phyloP scores from a whole-genome alignment of 2,113 vertebrate species.

The Aphelocoma coerulescens region DNA sequence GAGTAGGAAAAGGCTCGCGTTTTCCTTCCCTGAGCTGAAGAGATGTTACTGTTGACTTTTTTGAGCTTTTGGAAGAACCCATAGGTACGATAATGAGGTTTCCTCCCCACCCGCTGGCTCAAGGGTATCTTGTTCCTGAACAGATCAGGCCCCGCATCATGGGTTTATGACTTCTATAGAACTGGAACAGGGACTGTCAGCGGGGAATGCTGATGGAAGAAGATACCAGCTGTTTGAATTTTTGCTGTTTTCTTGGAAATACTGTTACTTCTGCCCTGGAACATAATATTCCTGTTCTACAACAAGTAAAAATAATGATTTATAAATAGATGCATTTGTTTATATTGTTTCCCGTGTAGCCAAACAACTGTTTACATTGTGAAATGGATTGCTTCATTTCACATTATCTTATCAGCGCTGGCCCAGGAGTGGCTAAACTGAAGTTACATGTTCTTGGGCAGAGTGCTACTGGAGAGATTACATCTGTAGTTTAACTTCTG shows the following conservation, averaged over 20 bases:
- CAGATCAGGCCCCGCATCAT: not conserved
- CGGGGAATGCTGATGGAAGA: not conserved
- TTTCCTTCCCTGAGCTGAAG: not conserved
- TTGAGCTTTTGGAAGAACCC: not conserved
- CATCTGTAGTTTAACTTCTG: not conserved
- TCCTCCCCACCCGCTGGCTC: rapidly evolving
- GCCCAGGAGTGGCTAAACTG: not conserved
- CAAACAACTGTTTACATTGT: not conserved
- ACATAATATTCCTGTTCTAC: not conserved
- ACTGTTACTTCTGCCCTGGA: not conserved
- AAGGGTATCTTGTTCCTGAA: not conserved
- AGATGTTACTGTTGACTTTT: not conserved
- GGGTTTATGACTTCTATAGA: not conserved
- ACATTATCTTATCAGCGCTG: not conserved
- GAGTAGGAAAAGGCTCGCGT: not conserved
- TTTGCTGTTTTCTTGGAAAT: not conserved
- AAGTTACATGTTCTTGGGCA: not conserved
- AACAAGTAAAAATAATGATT: not conserved
- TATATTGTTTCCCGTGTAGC: not conserved
- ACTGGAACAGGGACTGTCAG: not conserved
- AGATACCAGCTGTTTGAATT: not conserved
- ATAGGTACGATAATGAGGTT: rapidly evolving
- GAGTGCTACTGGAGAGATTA: not conserved
- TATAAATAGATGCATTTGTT: not conserved
- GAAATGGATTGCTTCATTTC: not conserved